Evolutionary conservation across 2,888 invertebrate genomes (phyloP), one percentile per base, ranked within the genome.

Genomic region (Harpalus rufipes): DNA sequence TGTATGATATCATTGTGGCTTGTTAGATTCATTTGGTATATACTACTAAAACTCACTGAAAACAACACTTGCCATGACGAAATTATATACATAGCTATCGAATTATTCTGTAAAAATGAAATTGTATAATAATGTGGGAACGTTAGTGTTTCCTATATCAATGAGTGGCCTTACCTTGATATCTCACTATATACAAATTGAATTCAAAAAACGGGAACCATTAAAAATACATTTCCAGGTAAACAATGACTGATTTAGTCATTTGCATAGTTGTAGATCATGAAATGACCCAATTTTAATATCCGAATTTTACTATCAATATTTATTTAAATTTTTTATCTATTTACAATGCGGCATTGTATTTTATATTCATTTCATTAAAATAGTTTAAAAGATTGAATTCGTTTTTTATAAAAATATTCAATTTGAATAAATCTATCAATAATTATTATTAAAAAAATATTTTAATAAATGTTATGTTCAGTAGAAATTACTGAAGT

Each of bases 131-230:
- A 78, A 65, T 51, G 63, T 79, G 84, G 84, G 56, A 84, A 84
- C 78, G 25, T 65, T 74, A 74, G 25, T 63, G 84, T 84, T 84
- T 84, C 84, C 84, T 78, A 84, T 84, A 84, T 84, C 84, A 84
- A 76, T 74, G 65, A 84, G 84, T 84, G 84, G 84, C 84, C 84
- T 84, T 84, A 84, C 79, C 84, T 79, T 84, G 68, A 79, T 84
- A 84, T 84, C 65, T 84, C 84, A 79, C 63, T 84, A 79, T 84
- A 65, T 84, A 79, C 78, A 84, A 84, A 61, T 58, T 83, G 25
- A 83, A 76, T 83, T 83, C 74, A 74, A 74, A 74, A 74, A 74
- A 44, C 72, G 72, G 72, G 72, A 74, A 74, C 61, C 58, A 41
- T 74, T 59, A 76, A 76, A 59, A 83, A 59, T 83, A 83, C 83